Evolutionary conservation across 2,888 invertebrate genomes (phyloP).

Genomic region (Callimorpha dominula): DNA sequence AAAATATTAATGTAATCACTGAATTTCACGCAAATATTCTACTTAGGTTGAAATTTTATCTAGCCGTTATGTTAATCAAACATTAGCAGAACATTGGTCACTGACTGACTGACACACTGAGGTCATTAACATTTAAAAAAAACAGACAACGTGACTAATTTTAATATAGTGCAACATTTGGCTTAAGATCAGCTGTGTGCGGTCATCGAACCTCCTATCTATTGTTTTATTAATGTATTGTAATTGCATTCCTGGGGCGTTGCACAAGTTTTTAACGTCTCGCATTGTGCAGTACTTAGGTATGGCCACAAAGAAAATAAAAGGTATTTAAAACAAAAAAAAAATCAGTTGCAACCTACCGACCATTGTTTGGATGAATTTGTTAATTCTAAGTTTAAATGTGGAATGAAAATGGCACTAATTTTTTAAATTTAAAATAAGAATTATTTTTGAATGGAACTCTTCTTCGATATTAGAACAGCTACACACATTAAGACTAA

Average conservation of each 20-base stretch:
- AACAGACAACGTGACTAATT: slow-evolving; percentile 1
- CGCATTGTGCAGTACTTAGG: slow-evolving; percentile 33
- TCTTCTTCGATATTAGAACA: neutral
- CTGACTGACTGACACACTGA: no score
- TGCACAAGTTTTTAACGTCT: slow-evolving; percentile 51
- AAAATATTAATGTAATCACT: no score
- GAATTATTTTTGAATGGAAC: neutral
- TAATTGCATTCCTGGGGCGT: slow-evolving; percentile 46
- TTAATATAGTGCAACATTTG: slow-evolving; percentile 29
- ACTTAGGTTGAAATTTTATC: neutral
- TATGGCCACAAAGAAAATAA: slow-evolving; percentile 13
- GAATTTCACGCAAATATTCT: no score
- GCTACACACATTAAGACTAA: neutral
- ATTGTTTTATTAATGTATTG: slow-evolving; percentile 54
- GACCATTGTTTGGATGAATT: neutral
- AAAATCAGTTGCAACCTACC: neutral
- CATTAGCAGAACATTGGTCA: neutral
- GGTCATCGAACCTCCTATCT: slow-evolving; percentile 44
- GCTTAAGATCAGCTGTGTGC: slow-evolving; percentile 50
- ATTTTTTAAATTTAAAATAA: neutral
- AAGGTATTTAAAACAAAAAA: neutral
- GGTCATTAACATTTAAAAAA: slow-evolving; percentile 3
- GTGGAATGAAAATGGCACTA: neutral
- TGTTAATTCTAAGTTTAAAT: neutral
- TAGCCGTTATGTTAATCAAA: neutral